Conservation (phyloP, 2,113 vertebrate species). For the Jacana jacana region DNA sequence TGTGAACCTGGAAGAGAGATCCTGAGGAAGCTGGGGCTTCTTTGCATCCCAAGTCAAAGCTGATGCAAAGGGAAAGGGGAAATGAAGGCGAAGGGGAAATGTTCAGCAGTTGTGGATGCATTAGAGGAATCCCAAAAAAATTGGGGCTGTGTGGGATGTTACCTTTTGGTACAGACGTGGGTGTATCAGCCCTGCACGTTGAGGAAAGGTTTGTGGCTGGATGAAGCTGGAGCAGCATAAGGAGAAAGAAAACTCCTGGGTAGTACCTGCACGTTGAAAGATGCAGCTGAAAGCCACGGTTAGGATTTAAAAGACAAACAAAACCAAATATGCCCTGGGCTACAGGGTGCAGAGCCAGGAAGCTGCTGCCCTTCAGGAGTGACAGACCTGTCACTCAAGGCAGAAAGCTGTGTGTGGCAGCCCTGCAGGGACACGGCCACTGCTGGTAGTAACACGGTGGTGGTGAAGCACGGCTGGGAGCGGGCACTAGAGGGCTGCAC, state of each 20-base stretch:
- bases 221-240: not conserved
- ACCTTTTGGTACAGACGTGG: not conserved
- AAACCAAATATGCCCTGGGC: no score
- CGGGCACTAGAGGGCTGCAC: conserved; percentile 34
- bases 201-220: not conserved
- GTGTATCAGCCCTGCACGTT: not conserved
- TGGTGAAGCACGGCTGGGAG: not conserved
- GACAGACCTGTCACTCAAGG: accelerated
- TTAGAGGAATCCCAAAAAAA: not conserved
- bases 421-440: accelerated
- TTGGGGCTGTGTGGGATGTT: not conserved
- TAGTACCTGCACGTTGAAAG: not conserved
- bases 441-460: accelerated
- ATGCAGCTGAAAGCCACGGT: not conserved
- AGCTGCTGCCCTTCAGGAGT: not conserved
- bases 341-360: not conserved
- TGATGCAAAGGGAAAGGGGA: no score
- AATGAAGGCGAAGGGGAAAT: not conserved
- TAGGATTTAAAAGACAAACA: not conserved
- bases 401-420: not conserved
- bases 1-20: not conserved
- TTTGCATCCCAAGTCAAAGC: not conserved
- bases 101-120: not conserved
- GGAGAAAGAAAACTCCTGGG: not conserved
- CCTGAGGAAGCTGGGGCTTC: not conserved